Evolutionary conservation across 2,888 invertebrate species (phyloP), one percentile per base, ranked within the genome.

Genomic region (Ornithoptera priamus): DNA sequence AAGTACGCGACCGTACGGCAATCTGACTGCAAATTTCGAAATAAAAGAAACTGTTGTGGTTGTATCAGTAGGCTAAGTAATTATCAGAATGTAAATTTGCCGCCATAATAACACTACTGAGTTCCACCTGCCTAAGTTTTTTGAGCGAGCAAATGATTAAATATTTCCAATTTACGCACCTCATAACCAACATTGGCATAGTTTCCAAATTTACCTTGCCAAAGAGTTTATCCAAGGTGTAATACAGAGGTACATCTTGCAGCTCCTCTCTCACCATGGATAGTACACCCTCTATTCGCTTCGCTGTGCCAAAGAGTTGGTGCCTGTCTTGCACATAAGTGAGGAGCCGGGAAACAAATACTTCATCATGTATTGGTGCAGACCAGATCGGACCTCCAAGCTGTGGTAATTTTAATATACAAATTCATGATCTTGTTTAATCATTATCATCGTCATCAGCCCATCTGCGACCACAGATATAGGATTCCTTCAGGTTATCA

Each of bases 331-430:
- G 84, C 10, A 94, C 90, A 58, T 88, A 84, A 0, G 79, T 73
- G 0, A 97, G 82, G 10, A 99, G 93, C 60, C 94, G 89, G 1
- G 92, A 80, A 0, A 99, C 95, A 88, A 99, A 99, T 0, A 90
- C 84, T 62, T 91, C 88, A 76, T 97, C 94, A 86, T 99, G 98
- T 58, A 99, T 94, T 0, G 96, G 95, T 0, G 95, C 97, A 0
- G 96, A 94, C 98, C 99, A 99, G 75, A 99, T 95, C 0, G 99
- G 99, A 1, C 99, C 99, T 15, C 97, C 98, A 75, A 97, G 86
- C 95, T 97, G 86, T 84, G 79, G 68, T 30, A 62, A n/a, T 15
- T 42, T 15, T 46, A 15, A 46, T 15, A 12, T 12, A 46, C 17
- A 46, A 12, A 46, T 46, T 46, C 42, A 46, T 46, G 42, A 10